Evolutionary conservation across 1,140 invertebrate genomes (phyloP).

Genomic region (Glomeris maerens): DNA sequence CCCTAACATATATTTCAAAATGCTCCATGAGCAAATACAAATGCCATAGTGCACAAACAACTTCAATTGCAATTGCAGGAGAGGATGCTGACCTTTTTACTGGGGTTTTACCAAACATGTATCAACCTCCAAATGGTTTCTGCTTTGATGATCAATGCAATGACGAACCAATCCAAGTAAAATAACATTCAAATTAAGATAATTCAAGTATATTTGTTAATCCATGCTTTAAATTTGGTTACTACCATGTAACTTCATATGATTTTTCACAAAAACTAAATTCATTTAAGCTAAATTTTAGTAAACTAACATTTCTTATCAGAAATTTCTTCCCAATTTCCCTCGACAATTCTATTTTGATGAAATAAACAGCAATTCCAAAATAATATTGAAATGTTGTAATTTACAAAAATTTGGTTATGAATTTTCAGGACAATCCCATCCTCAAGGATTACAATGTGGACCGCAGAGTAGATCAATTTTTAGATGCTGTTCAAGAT

Average conservation of each 20-base stretch:
- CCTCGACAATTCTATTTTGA: background rate
- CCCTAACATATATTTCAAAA: background rate
- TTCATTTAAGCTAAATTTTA: background rate
- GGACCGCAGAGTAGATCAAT: constrained; percentile 28
- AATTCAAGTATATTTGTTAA: background rate
- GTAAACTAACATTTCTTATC: background rate
- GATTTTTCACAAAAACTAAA: background rate
- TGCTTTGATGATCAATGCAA: constrained; percentile 44
- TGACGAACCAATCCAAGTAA: constrained; percentile 40
- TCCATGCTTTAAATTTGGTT: background rate
- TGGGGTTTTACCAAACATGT: constrained; percentile 34
- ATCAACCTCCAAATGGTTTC: constrained; percentile 41
- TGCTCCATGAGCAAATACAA: background rate
- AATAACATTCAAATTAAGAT: too few relatives aligned
- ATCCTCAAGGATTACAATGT: constrained; percentile 41
- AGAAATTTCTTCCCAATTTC: background rate
- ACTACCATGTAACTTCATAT: too few relatives aligned
- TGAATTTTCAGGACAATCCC: constrained; percentile 31
- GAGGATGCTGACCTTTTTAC: constrained; percentile 32
- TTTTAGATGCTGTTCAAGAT: constrained; percentile 28
- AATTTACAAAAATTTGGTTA: background rate
- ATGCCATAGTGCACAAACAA: background rate
- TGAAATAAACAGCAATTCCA: background rate
- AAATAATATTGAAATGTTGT: background rate
- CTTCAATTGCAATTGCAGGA: constrained; percentile 13